These are phyloP conservation scores for Eonycteris spelaea DNA, from an alignment of 2,113 vertebrate genomes.

Conservation along the genomic window DNA sequence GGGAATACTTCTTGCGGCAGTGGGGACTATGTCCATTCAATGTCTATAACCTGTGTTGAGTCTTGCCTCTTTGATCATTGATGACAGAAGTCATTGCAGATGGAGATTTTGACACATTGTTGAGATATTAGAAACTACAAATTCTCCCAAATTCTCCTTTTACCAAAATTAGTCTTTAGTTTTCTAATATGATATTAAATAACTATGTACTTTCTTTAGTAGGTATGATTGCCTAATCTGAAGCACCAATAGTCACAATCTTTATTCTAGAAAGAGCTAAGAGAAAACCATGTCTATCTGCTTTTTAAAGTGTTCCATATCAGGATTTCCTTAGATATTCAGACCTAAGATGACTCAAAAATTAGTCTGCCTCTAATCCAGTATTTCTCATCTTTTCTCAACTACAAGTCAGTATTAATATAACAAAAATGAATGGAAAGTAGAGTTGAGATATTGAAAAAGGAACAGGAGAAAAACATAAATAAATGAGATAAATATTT, in stretches of 20 bases:
- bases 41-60: no score
- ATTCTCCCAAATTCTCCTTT: not conserved
- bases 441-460: not conserved
- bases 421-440: not conserved
- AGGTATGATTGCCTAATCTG: not conserved
- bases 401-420: not conserved
- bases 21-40: no score
- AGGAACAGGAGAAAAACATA: not conserved
- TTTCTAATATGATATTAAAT: not conserved
- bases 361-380: not conserved
- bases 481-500: not conserved
- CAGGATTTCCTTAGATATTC: not conserved
- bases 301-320: not conserved
- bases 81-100: not conserved
- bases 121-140: not conserved
- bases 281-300: not conserved
- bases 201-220: not conserved
- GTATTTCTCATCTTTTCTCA: not conserved
- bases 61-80: no score
- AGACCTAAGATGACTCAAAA: not conserved
- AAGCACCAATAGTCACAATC: not conserved
- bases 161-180: not conserved
- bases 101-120: not conserved
- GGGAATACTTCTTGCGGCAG: no score
- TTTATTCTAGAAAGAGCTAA: not conserved